These are phyloP conservation scores for Gracilinanus agilis DNA, from an alignment of 2,113 vertebrate species.

Conservation along the genomic window DNA sequence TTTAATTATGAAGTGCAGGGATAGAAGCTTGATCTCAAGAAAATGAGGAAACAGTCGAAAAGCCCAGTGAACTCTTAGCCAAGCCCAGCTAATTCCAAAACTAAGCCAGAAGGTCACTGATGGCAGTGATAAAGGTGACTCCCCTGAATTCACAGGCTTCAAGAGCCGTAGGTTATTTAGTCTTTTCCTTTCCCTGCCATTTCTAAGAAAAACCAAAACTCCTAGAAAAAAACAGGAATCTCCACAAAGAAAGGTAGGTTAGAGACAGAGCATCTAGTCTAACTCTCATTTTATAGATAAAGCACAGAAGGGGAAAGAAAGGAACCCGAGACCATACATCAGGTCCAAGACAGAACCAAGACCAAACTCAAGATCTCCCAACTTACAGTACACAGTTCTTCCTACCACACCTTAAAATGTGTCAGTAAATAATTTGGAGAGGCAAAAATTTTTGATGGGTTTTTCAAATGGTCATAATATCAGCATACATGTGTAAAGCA, in stretches of 20 bases:
- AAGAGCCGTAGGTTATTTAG: background rate
- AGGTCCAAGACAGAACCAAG: background rate
- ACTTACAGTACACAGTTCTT: background rate
- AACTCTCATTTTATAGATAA: background rate
- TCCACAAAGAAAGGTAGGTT: background rate
- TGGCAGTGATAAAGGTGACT: background rate
- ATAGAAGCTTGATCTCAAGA: background rate
- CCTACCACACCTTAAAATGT: background rate
- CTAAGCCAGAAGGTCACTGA: background rate
- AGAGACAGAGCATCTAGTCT: background rate
- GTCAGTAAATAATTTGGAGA: background rate
- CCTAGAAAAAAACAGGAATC: background rate
- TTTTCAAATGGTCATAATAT: background rate
- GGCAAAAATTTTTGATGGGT: background rate
- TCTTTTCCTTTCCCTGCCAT: background rate
- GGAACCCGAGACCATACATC: background rate
- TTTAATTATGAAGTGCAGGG: background rate
- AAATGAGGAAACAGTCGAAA: background rate
- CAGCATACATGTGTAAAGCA: background rate
- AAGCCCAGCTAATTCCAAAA: background rate
- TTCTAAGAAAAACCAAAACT: background rate
- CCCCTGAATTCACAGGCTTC: background rate
- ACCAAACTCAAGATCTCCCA: background rate
- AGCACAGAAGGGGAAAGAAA: background rate
- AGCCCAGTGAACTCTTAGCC: background rate